Base-by-base conservation (phyloP, 2,113 vertebrate species). In the Chiloscyllium plagiosum region DNA sequence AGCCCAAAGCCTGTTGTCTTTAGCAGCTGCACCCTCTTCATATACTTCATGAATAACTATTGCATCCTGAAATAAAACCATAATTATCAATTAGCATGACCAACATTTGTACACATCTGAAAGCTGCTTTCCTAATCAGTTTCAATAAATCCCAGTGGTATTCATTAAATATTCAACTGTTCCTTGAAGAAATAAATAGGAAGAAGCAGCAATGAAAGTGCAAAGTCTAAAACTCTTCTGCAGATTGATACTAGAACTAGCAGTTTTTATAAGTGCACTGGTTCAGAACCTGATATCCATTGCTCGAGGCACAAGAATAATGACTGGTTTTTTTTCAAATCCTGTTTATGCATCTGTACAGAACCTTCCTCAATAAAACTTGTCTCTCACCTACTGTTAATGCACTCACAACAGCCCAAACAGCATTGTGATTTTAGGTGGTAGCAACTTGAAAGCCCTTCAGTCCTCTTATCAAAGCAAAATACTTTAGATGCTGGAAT, bases 21-120 rank as follows among this genome's bases (percentile, higher is more conserved):
- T 97, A 56, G 99, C 99, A 70, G 99, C 99, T 4, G 99, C 99
- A 65, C 99, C 99, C 97, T 99, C 99, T 96, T 99, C 99, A 94
- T 99, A 99, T 7, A 99, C 99, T 97, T 99, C 99, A 94, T 99
- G 99, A 96, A 99, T 99, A 96, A 99, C 98, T 5, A 99, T 99
- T 96, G 99, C 99, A 0, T 99, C 98, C 99, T 99, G 97, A 0
- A 96, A 33, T 50, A 96, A 85, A 96, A 29, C 20, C 95, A 96
- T 24, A 86, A 47, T 78, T 85, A 69, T 42, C 26, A 96, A 26
- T 61, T 85, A 87, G 80, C 47, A 69, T 96, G 15, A 47, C 37
- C 95, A 96, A 69, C 72, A 47, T 52, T 72, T 50, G 19, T 72
- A 72, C 42, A 29, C 94, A 72, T 72, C 69, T 95, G 69, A 68